Evolutionary conservation across 2,797 vertebrate genomes (phyloP).

Genomic region (Cygnus olor): DNA sequence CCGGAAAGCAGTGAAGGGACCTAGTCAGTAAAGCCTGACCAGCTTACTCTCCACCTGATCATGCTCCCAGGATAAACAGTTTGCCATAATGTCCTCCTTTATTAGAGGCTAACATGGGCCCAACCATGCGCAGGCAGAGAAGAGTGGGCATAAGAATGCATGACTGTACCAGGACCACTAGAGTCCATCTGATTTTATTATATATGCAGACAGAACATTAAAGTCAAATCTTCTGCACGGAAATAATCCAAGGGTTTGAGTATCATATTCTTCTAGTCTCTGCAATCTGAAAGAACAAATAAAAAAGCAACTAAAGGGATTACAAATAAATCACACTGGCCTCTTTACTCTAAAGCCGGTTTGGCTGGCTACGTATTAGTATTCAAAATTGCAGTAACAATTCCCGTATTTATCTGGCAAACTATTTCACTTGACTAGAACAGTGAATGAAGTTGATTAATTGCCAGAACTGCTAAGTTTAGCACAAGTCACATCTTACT

Average conservation of each 20-base stretch:
- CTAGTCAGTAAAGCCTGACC: background rate
- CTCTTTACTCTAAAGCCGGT: slow-evolving; percentile 28
- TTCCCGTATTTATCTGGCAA: background rate
- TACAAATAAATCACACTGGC: slow-evolving; percentile 47
- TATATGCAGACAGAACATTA: slow-evolving; percentile 23
- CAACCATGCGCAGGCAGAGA: background rate
- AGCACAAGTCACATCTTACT: slow-evolving; percentile 3
- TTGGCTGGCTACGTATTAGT: background rate
- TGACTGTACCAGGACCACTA: background rate
- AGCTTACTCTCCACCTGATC: background rate
- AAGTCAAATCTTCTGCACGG: slow-evolving; percentile 34
- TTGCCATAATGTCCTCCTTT: background rate
- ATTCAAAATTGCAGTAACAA: background rate
- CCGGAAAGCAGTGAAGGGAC: background rate
- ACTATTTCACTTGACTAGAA: slow-evolving; percentile 6
- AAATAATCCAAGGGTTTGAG: slow-evolving; percentile 46
- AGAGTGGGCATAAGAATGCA: background rate
- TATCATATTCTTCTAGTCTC: slow-evolving; percentile 51
- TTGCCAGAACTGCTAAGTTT: slow-evolving; percentile 29
- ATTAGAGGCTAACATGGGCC: background rate
- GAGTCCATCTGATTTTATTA: slow-evolving; percentile 43
- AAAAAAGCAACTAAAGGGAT: slow-evolving; percentile 57
- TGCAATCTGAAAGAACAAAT: slow-evolving; percentile 45
- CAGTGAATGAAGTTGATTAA: slow-evolving; percentile 38
- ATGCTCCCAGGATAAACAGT: background rate